Evolutionary conservation across 2,888 invertebrate species (phyloP).

Genomic region (Protodeltote pygarga): DNA sequence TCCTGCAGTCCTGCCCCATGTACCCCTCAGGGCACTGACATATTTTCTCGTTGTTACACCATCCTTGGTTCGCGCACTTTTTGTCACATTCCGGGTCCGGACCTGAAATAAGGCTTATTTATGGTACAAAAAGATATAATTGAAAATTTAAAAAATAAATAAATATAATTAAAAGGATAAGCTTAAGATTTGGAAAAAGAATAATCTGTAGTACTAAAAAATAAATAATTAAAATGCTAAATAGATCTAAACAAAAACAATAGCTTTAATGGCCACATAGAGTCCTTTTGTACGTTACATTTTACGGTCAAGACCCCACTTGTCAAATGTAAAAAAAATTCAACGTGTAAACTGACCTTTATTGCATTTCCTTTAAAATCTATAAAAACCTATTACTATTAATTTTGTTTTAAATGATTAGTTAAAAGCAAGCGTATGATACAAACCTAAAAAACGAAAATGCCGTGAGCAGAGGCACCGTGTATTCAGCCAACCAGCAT

Average conservation of each 20-base stretch:
- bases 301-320: no score
- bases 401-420: slow-evolving; percentile 15
- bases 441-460: slow-evolving; percentile 85
- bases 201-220: no score
- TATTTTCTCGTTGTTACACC: slow-evolving; percentile 94
- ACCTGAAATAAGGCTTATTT: slow-evolving; percentile 78
- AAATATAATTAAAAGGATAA: no score
- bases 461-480: slow-evolving; percentile 85
- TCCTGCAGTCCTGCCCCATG: slow-evolving; percentile 95
- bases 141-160: no score
- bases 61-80: slow-evolving; percentile 94
- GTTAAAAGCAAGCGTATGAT: slow-evolving; percentile 71
- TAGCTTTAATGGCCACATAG: no score
- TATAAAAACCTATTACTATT: not conserved
- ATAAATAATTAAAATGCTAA: no score
- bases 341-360: slow-evolving; percentile 1
- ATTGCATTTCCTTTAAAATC: no score
- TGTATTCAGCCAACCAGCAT: slow-evolving; percentile 72
- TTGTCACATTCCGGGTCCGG: slow-evolving; percentile 96
- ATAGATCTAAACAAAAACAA: no score
- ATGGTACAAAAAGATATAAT: not conserved
- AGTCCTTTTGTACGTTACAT: no score
- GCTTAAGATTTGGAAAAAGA: no score
- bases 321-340: no score
- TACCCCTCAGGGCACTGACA: slow-evolving; percentile 96